These are phyloP conservation scores for Tenthredo amoena DNA, from an alignment of 2,888 invertebrate species.

Conservation along the genomic window DNA sequence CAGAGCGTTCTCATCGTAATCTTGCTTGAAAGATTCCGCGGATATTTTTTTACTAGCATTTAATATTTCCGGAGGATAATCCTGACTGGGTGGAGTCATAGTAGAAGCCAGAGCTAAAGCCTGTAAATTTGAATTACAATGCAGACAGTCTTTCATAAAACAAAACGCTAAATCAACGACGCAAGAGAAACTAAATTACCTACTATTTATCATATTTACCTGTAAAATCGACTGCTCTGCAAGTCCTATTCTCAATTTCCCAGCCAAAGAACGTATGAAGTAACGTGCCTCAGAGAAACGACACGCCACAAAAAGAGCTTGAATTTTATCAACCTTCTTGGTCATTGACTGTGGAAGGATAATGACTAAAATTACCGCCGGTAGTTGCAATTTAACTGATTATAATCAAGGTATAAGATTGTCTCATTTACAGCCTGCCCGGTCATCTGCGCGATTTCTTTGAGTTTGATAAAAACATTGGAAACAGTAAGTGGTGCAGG, in stretches of 20 bases:
- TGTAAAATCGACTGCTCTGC: constrained; percentile 97
- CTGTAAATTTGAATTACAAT: constrained; percentile 76
- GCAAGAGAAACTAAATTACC: background rate
- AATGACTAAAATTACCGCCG: constrained; percentile 35
- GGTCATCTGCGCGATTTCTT: constrained; percentile 91
- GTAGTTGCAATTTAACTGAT: background rate
- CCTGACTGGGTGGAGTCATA: constrained; percentile 87
- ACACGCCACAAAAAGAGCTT: constrained; percentile 95
- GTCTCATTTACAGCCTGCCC: constrained; percentile 84
- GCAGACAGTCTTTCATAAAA: background rate
- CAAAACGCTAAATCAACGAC: background rate
- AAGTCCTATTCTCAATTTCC: constrained; percentile 96
- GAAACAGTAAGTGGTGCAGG: constrained; percentile 88
- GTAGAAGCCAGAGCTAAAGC: constrained; percentile 93
- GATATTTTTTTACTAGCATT: constrained; percentile 83
- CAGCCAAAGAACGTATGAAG: constrained; percentile 93
- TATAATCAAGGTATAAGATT: background rate
- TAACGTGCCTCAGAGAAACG: constrained; percentile 92
- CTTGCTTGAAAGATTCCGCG: constrained; percentile 86
- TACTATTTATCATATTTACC: constrained; percentile 64
- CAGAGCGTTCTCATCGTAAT: constrained; percentile 87
- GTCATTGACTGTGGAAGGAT: constrained; percentile 81
- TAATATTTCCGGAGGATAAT: constrained; percentile 82
- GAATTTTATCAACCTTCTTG: constrained; percentile 96
- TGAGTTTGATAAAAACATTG: constrained; percentile 90